phyloP scores from a whole-genome alignment of 2,888 invertebrate species.

The Busseola fusca region DNA sequence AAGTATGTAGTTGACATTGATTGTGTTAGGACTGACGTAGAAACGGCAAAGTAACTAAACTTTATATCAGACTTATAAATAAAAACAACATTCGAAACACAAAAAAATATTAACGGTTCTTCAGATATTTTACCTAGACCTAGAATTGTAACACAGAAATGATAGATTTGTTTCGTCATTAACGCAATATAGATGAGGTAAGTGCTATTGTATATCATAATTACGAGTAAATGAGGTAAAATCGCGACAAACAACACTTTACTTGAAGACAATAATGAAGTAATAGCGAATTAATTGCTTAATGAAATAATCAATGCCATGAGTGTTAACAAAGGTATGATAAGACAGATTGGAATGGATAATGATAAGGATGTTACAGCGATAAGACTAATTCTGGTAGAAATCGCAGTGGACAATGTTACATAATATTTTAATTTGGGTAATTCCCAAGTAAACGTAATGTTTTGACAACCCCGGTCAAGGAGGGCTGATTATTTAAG shows the following conservation, averaged over 20 bases:
- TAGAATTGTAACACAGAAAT: not conserved
- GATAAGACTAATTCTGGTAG: constrained; percentile 27
- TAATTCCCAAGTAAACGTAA: not conserved
- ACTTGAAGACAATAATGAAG: constrained; percentile 24
- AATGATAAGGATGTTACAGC: constrained; percentile 12
- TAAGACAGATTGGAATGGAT: constrained; percentile 17
- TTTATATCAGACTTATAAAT: not conserved
- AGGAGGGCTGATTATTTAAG: not conserved
- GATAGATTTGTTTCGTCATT: not conserved
- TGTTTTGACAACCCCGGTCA: not conserved
- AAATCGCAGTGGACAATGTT: not conserved
- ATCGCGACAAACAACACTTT: constrained; percentile 7
- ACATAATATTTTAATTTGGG: constrained; percentile 13
- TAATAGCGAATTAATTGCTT: constrained; percentile 19
- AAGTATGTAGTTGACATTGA: not conserved
- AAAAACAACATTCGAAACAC: not conserved
- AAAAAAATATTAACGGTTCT: not conserved
- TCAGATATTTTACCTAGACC: not conserved
- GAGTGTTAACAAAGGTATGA: constrained; percentile 25
- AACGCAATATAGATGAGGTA: not conserved
- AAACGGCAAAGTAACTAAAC: not conserved
- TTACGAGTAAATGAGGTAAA: constrained; percentile 15
- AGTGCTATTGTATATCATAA: not conserved
- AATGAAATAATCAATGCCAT: constrained; percentile 27
- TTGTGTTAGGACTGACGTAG: not conserved